Percentiles rank a stretch among this genome's conserved stretches.
These are phyloP conservation scores for Limnephilus auricula DNA, from an alignment of 2,888 invertebrate species.

Conservation along the genomic window DNA sequence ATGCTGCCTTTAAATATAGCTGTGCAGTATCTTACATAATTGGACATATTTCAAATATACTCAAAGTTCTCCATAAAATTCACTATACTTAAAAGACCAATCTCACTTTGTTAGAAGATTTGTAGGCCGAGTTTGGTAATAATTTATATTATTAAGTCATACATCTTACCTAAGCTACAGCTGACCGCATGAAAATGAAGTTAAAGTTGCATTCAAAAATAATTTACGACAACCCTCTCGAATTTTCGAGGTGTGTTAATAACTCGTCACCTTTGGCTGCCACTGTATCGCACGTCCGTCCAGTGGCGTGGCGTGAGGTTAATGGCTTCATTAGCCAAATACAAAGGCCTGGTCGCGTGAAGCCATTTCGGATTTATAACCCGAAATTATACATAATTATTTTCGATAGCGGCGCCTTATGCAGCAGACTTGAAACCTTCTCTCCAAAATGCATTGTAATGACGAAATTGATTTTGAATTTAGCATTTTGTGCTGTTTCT, in stretches of 20 bases:
- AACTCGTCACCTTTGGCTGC: conserved; percentile 16
- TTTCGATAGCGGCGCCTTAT: not conserved
- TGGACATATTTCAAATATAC: too few species aligned
- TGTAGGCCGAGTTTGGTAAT: too few species aligned
- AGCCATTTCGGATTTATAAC: conserved; percentile 55
- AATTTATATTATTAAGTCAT: not conserved
- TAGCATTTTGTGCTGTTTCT: not conserved
- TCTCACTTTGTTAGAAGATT: too few species aligned
- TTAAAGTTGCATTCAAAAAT: not conserved
- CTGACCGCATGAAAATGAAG: not conserved
- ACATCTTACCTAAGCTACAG: not conserved
- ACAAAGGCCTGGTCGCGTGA: conserved; percentile 47
- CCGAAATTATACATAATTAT: conserved; percentile 54
- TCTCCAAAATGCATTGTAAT: conserved; percentile 2
- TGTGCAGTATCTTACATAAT: too few species aligned
- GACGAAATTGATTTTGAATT: not conserved
- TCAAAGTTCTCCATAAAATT: too few species aligned
- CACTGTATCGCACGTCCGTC: conserved; percentile 13
- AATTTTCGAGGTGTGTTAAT: conserved; percentile 17
- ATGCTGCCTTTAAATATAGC: too few species aligned
- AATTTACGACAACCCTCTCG: not conserved
- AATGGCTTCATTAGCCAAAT: conserved; percentile 57
- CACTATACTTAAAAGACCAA: too few species aligned
- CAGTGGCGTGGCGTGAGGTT: conserved; percentile 50
- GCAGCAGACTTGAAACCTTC: not conserved